phyloP scores from a whole-genome alignment of 92 coral and sea anemone species.

The Meandrina meandrites region DNA sequence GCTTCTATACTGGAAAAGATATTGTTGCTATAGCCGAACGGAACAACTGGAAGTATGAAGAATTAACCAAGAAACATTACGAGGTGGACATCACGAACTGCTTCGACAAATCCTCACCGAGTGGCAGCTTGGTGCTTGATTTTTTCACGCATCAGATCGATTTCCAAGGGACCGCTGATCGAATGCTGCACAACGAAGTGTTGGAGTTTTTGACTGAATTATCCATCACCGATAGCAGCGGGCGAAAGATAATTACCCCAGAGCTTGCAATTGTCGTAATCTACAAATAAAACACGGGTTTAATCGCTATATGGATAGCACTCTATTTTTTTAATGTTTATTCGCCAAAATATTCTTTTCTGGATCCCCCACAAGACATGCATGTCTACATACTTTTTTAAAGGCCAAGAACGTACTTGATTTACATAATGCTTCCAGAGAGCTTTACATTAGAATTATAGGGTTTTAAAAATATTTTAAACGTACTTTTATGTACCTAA shows the following conservation, averaged over 20 bases:
- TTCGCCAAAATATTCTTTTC: no score
- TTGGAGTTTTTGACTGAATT: slow-evolving; percentile 27
- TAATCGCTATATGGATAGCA: no score
- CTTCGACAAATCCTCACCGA: slow-evolving; percentile 36
- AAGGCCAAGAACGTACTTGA: no score
- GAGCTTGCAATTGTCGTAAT: neutral
- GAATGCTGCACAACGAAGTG: slow-evolving; percentile 20
- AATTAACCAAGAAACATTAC: slow-evolving; percentile 8
- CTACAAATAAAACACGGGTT: neutral
- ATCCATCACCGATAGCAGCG: slow-evolving; percentile 6
- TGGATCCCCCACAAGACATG: no score
- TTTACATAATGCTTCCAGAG: no score
- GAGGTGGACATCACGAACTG: slow-evolving; percentile 40
- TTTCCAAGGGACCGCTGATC: slow-evolving; percentile 39
- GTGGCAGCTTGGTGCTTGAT: slow-evolving; percentile 38
- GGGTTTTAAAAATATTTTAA: no score
- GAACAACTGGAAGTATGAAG: slow-evolving; percentile 44
- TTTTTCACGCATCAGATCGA: slow-evolving; percentile 43
- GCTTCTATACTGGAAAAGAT: slow-evolving; percentile 40
- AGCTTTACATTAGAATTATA: no score
- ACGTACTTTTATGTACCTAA: no score
- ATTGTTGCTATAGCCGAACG: slow-evolving; percentile 30
- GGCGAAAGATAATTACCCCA: neutral
- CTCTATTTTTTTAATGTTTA: no score
- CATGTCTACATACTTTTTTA: no score